Percentiles rank a stretch among this genome's conserved stretches.
Evolutionary conservation across 2,797 vertebrate genomes (phyloP).

Genomic region (Chloroceryle inda): DNA sequence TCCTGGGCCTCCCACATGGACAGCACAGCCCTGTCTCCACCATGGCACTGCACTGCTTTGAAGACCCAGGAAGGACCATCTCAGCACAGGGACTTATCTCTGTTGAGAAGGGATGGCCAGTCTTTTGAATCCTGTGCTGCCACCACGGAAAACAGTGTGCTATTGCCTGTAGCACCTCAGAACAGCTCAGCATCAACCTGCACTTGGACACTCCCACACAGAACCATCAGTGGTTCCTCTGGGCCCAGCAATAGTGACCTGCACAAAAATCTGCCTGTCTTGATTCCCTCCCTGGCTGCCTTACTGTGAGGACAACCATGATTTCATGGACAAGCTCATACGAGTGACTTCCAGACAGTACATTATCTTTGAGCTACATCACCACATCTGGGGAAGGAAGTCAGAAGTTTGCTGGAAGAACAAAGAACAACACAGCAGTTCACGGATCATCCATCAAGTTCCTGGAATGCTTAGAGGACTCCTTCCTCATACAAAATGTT

Average conservation of each 20-base stretch:
- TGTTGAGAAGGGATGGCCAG: rapidly evolving
- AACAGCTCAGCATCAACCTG: not conserved
- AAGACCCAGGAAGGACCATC: not conserved
- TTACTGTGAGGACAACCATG: not conserved
- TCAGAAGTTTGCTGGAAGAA: too few species aligned
- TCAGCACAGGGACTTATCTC: not conserved
- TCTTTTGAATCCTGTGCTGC: not conserved
- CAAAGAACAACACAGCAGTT: too few species aligned
- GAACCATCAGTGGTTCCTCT: not conserved
- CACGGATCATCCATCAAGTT: too few species aligned
- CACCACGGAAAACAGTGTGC: not conserved
- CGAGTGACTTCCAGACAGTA: not conserved
- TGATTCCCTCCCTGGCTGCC: not conserved
- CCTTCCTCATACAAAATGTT: too few species aligned
- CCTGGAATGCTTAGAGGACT: too few species aligned
- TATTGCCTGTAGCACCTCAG: too few species aligned
- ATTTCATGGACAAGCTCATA: not conserved
- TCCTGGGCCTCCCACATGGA: not conserved
- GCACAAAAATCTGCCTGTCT: not conserved
- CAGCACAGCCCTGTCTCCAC: not conserved
- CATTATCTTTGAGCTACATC: not conserved
- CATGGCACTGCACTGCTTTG: not conserved
- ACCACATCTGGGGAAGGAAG: not conserved
- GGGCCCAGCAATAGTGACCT: not conserved
- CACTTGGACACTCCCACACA: not conserved